These are phyloP conservation scores for Cottoperca gobio DNA, from an alignment of 2,797 vertebrate species.

Conservation along the genomic window DNA sequence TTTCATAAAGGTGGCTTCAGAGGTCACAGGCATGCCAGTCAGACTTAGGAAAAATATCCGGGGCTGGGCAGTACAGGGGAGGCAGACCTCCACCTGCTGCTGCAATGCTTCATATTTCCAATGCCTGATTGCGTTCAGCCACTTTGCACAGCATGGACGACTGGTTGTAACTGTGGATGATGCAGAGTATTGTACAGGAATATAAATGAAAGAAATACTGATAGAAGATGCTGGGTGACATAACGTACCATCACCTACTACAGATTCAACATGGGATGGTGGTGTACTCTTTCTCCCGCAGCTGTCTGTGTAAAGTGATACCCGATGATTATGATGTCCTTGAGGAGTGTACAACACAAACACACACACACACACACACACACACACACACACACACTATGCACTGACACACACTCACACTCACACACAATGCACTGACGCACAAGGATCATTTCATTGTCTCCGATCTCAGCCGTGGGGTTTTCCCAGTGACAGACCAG, in stretches of 20 bases:
- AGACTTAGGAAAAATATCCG: constrained; percentile 34
- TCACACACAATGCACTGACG: constrained; percentile 20
- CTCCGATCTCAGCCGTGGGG: constrained; percentile 49
- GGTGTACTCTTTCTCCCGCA: constrained; percentile 58
- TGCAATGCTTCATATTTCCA: constrained; percentile 15
- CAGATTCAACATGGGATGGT: constrained; percentile 29
- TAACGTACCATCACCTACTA: constrained; percentile 13
- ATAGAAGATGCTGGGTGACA: constrained; percentile 10
- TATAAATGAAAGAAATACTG: neutral
- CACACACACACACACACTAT: constrained; percentile 8
- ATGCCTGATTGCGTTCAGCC: constrained; percentile 15
- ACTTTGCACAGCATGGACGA: neutral
- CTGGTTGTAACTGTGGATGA: constrained; percentile 1
- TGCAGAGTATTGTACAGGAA: constrained; percentile 12
- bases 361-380: constrained; percentile 2
- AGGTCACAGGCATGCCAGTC: constrained; percentile 62
- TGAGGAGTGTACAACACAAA: constrained; percentile 39
- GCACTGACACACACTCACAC: neutral
- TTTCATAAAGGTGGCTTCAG: constrained; percentile 59
- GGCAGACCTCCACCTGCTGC: constrained; percentile 61
- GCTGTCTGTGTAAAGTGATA: constrained; percentile 79
- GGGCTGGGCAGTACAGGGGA: neutral
- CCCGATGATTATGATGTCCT: constrained; percentile 70
- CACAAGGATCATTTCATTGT: constrained; percentile 55
- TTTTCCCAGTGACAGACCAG: constrained; percentile 45